phyloP scores from a whole-genome alignment of 2,888 invertebrate genomes.

The Sarcophaga rosellei region DNA sequence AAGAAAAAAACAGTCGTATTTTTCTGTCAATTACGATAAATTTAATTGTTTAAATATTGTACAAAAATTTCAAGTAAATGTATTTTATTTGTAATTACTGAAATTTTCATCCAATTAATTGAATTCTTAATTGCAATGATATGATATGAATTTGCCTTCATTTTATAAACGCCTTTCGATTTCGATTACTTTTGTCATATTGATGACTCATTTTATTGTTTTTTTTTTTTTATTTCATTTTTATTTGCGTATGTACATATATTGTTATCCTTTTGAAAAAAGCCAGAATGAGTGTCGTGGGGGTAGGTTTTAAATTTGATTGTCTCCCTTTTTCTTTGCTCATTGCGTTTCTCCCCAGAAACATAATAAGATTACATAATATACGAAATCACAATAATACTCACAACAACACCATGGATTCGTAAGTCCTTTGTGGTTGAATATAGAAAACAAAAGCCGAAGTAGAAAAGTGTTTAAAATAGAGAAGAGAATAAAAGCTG shows the following conservation, averaged over 20 bases:
- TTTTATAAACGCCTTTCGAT: not conserved
- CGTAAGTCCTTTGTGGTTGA: conserved; percentile 36
- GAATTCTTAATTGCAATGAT: not conserved
- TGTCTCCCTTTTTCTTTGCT: conserved; percentile 18
- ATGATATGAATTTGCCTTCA: not conserved
- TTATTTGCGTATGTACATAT: too few relatives aligned
- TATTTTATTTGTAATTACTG: too few relatives aligned
- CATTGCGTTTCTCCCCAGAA: conserved; percentile 9
- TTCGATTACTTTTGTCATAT: not conserved
- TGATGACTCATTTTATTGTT: conserved; percentile 37
- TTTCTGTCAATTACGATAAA: not conserved
- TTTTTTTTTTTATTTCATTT: too few relatives aligned
- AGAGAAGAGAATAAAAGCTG: conserved; percentile 12
- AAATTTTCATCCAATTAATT: too few relatives aligned
- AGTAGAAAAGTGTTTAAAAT: conserved; percentile 24
- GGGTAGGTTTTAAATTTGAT: not conserved
- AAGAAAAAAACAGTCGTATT: not conserved
- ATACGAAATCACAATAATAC: conserved; percentile 17
- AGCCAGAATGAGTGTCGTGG: not conserved
- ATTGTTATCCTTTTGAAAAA: too few relatives aligned
- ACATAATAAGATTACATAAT: conserved; percentile 59
- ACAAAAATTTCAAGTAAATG: too few relatives aligned
- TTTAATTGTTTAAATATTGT: not conserved
- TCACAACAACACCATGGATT: conserved; percentile 9
- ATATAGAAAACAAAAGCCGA: conserved; percentile 28